Percentiles rank a stretch among this genome's conserved stretches.
phyloP scores from a whole-genome alignment of 2,888 invertebrate genomes.

The Mimachlamys varia region DNA sequence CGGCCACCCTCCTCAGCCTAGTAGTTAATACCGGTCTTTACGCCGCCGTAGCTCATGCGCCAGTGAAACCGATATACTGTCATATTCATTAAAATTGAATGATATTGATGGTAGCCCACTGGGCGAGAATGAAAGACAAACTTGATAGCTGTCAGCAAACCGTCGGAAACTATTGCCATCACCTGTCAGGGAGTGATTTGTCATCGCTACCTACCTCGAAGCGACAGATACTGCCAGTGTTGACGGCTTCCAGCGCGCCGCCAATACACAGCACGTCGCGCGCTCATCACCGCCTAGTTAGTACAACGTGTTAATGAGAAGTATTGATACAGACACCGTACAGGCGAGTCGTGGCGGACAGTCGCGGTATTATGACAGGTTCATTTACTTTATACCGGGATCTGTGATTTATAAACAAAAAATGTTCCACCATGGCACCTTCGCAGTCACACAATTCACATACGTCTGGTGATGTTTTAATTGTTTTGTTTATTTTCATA shows the following conservation, averaged over 20 bases:
- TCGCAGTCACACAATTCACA: no score
- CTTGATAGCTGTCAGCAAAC: conserved; percentile 40
- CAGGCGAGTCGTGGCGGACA: background rate
- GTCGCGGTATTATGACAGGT: background rate
- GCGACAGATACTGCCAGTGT: conserved; percentile 4
- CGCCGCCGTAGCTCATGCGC: conserved; percentile 36
- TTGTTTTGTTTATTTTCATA: no score
- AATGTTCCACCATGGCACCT: no score
- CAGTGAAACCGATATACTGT: conserved; percentile 44
- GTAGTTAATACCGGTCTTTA: conserved; percentile 5
- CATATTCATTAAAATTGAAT: conserved; percentile 48
- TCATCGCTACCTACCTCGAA: conserved; percentile 27
- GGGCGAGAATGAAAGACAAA: conserved; percentile 42
- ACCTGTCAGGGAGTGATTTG: background rate
- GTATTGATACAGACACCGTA: background rate
- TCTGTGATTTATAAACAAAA: no score
- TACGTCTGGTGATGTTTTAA: no score
- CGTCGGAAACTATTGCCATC: conserved; percentile 42
- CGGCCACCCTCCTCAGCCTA: background rate
- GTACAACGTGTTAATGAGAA: background rate
- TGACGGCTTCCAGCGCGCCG: conserved; percentile 5
- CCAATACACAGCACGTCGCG: background rate
- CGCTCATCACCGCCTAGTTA: background rate
- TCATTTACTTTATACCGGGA: background rate
- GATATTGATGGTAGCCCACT: conserved; percentile 41